A percentile compares a stretch with the other conserved stretches of the same genome.
These are phyloP conservation scores for Cavia aperea DNA, from an alignment of 2,113 vertebrate genomes.

Conservation along the genomic window DNA sequence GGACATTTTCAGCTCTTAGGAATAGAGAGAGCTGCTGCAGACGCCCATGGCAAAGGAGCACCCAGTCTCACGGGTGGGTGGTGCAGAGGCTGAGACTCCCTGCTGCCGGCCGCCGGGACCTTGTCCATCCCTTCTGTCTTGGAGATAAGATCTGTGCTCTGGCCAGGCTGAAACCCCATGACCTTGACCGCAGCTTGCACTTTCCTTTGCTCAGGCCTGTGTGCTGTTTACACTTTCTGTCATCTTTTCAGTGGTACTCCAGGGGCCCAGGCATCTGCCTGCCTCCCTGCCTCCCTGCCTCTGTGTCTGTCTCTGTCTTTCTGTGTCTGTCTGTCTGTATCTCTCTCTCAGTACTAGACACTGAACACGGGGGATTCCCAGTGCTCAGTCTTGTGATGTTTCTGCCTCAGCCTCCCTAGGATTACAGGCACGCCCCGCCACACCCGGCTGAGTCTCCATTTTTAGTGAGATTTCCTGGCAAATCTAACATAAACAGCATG, in stretches of 20 bases:
- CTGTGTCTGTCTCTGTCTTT: no score
- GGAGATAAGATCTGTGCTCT: neutral
- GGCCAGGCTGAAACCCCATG: neutral
- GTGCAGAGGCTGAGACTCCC: neutral
- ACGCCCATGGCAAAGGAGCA: rapidly evolving
- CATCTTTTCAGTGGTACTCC: neutral
- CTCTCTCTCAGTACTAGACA: no score
- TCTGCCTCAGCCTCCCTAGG: neutral
- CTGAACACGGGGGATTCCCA: neutral
- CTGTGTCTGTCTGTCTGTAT: no score
- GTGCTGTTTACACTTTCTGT: neutral
- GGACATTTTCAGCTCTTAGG: neutral
- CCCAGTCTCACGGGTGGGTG: neutral
- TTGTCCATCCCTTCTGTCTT: neutral
- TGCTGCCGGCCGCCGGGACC: no score
- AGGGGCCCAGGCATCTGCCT: neutral
- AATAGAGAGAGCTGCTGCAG: neutral
- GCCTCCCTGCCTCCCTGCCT: neutral
- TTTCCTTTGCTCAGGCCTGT: neutral
- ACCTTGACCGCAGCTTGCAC: neutral
- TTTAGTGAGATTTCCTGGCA: neutral
- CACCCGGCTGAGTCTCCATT: neutral
- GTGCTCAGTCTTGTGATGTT: neutral
- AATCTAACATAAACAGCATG: neutral
- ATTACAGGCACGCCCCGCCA: neutral